Evolutionary conservation across 2,113 vertebrate genomes (phyloP).

Genomic region (Anguilla japonica): DNA sequence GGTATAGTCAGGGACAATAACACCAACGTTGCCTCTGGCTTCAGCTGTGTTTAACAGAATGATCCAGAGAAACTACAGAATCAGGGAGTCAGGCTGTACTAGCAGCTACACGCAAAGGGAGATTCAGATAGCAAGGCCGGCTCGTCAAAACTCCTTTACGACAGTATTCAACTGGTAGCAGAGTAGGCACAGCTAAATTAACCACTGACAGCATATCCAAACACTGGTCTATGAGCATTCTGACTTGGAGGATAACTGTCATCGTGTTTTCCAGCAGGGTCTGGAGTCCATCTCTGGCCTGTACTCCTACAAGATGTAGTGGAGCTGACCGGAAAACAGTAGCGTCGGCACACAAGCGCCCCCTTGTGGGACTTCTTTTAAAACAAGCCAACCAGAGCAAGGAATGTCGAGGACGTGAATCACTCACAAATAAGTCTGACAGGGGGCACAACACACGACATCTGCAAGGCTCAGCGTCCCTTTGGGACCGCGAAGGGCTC

Average conservation of each 20-base stretch:
- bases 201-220: neutral
- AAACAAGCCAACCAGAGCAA: neutral
- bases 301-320: neutral
- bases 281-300: neutral
- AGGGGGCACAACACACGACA: neutral
- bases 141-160: neutral
- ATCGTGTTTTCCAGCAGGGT: neutral
- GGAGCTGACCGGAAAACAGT: neutral
- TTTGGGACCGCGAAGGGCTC: neutral
- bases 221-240: neutral
- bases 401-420: neutral
- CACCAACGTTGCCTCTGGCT: too few relatives aligned
- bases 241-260: neutral
- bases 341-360: slow-evolving; percentile 26
- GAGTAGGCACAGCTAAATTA: neutral
- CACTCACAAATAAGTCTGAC: neutral
- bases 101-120: neutral
- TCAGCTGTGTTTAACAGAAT: neutral
- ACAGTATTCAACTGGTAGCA: neutral
- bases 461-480: neutral
- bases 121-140: neutral
- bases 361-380: slow-evolving; percentile 40
- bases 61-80: neutral
- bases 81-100: neutral
- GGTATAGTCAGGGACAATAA: too few relatives aligned